Evolutionary conservation across 1,140 invertebrate species (phyloP).

Genomic region (Heliconius hewitsoni): DNA sequence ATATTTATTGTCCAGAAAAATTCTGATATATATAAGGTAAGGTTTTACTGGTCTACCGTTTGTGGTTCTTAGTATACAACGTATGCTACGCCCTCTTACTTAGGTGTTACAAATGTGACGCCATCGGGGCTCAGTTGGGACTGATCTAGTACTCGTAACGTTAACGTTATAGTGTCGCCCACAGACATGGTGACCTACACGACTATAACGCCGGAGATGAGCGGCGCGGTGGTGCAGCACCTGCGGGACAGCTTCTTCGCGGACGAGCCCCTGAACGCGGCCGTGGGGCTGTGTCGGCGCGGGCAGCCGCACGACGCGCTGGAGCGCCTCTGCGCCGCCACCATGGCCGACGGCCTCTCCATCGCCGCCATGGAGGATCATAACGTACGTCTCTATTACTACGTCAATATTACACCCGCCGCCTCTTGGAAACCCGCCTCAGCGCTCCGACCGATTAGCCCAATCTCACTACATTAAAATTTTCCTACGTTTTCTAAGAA

Average conservation of each 20-base stretch:
- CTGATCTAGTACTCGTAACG: too few relatives aligned
- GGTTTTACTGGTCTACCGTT: background rate
- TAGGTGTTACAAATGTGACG: too few relatives aligned
- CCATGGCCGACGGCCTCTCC: constrained; percentile 87
- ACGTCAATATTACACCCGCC: background rate
- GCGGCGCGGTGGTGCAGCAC: constrained; percentile 84
- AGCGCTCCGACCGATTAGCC: too few relatives aligned
- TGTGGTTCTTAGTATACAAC: background rate
- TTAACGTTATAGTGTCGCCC: too few relatives aligned
- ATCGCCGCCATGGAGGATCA: constrained; percentile 85
- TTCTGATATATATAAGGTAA: background rate
- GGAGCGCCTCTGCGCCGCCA: constrained; percentile 86
- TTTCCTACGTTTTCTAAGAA: too few relatives aligned
- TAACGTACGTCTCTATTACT: constrained; percentile 70
- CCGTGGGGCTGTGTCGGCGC: constrained; percentile 85
- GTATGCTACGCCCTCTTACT: background rate
- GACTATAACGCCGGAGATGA: constrained; percentile 64
- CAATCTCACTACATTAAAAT: too few relatives aligned
- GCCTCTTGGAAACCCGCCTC: too few relatives aligned
- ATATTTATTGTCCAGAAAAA: constrained; percentile 34
- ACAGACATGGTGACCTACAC: constrained; percentile 59
- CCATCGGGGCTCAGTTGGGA: too few relatives aligned
- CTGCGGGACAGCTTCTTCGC: constrained; percentile 88
- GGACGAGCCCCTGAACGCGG: constrained; percentile 90
- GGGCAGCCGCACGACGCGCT: constrained; percentile 86